These are phyloP conservation scores for Rafetus swinhoei DNA, from an alignment of 2,113 vertebrate genomes.

Conservation along the genomic window DNA sequence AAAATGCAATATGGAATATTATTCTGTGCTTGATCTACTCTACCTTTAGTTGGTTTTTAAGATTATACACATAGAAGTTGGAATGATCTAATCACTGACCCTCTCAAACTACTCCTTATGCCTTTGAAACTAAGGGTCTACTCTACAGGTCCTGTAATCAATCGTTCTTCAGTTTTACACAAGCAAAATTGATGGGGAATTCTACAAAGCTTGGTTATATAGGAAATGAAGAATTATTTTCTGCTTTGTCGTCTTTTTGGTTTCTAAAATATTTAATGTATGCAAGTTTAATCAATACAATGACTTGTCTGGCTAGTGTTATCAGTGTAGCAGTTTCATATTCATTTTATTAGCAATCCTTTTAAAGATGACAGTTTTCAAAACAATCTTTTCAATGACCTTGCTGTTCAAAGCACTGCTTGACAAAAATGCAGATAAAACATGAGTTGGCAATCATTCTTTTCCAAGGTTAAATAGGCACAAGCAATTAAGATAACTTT, in stretches of 20 bases:
- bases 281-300: background rate
- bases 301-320: background rate
- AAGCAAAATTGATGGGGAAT: background rate
- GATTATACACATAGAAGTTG: slow-evolving; percentile 13
- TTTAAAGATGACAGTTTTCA: background rate
- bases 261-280: background rate
- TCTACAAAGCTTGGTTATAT: accelerated
- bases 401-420: background rate
- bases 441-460: background rate
- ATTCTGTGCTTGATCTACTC: background rate
- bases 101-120: background rate
- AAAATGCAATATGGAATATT: background rate
- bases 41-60: background rate
- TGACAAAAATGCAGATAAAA: background rate
- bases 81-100: slow-evolving; percentile 26
- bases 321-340: accelerated
- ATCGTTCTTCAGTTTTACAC: background rate
- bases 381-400: background rate
- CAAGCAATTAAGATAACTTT: background rate
- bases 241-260: background rate
- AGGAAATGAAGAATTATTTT: background rate
- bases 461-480: background rate
- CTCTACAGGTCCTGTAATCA: background rate
- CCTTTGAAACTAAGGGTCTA: background rate
- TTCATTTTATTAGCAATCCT: background rate